Evolutionary conservation across 2,888 invertebrate species (phyloP).

Genomic region (Cantharis nigra): DNA sequence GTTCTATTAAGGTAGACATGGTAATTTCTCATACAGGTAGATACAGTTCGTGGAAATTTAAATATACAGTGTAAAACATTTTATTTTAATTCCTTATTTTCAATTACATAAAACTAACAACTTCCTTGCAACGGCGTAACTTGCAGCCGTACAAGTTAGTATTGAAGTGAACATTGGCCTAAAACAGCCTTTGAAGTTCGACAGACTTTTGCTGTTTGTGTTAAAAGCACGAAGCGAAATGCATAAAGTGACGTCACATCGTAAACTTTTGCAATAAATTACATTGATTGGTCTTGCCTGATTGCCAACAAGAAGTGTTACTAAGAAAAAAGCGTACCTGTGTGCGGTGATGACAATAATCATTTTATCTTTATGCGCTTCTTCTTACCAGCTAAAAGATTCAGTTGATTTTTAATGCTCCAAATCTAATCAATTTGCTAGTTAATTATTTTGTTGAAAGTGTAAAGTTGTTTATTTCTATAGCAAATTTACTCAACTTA

Average conservation of each 20-base stretch:
- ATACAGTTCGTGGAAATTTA: not conserved
- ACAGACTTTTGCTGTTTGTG: slow-evolving; percentile 42
- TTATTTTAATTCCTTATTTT: slow-evolving; percentile 7
- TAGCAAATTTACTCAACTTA: too few species aligned
- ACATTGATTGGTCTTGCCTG: slow-evolving; percentile 51
- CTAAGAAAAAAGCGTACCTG: slow-evolving; percentile 9
- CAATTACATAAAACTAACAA: slow-evolving; percentile 15
- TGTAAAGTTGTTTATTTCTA: not conserved
- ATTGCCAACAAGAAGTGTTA: slow-evolving; percentile 41
- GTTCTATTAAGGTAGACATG: not conserved
- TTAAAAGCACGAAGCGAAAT: slow-evolving; percentile 46
- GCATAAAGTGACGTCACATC: slow-evolving; percentile 50
- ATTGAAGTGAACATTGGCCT: slow-evolving; percentile 8
- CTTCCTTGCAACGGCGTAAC: slow-evolving; percentile 16
- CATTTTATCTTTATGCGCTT: slow-evolving; percentile 11
- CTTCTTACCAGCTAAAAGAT: not conserved
- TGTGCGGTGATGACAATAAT: slow-evolving; percentile 23
- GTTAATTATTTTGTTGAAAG: not conserved
- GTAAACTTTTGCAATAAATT: slow-evolving; percentile 51
- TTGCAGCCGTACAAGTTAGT: slow-evolving; percentile 9
- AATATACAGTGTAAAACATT: not conserved
- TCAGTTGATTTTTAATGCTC: not conserved
- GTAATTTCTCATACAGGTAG: not conserved
- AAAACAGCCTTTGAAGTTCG: slow-evolving; percentile 12
- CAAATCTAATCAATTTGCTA: not conserved